phyloP scores from a whole-genome alignment of 2,888 invertebrate species.

The Drosophila demipolita region DNA sequence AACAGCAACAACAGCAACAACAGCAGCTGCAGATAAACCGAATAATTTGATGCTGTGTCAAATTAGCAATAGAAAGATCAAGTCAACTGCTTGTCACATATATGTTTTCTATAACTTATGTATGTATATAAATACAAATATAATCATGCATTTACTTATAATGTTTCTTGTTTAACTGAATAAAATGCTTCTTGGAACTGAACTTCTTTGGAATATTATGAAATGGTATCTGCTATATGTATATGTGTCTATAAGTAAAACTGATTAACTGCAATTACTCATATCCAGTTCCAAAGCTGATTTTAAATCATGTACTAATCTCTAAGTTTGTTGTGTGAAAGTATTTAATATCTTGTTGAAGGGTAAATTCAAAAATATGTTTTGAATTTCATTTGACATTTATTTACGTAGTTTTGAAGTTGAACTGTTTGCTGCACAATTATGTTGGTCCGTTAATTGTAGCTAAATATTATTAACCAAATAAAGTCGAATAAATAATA shows the following conservation, averaged over 20 bases:
- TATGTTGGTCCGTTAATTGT: neutral
- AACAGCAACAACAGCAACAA: neutral
- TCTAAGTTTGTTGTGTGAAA: neutral
- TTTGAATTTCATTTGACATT: neutral
- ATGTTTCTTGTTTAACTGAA: constrained; percentile 4
- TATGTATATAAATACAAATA: neutral
- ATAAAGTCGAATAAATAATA: neutral
- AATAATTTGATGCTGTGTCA: constrained; percentile 41
- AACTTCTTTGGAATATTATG: neutral
- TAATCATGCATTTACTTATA: constrained; percentile 18
- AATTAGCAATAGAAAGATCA: constrained; percentile 53
- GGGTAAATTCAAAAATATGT: neutral
- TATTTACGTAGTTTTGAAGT: neutral
- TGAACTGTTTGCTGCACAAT: neutral
- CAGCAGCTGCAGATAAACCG: constrained; percentile 29
- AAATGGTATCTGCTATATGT: neutral
- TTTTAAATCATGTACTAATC: neutral
- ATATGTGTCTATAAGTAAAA: neutral
- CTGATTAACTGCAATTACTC: constrained; percentile 15
- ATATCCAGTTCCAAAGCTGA: constrained; percentile 8
- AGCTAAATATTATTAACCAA: neutral
- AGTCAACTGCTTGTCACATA: constrained; percentile 8
- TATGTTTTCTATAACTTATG: neutral
- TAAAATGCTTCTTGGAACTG: constrained; percentile 6
- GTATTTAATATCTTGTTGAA: neutral